Evolutionary conservation across 2,797 vertebrate genomes (phyloP).

Genomic region (Acestrorhynchus altus): DNA sequence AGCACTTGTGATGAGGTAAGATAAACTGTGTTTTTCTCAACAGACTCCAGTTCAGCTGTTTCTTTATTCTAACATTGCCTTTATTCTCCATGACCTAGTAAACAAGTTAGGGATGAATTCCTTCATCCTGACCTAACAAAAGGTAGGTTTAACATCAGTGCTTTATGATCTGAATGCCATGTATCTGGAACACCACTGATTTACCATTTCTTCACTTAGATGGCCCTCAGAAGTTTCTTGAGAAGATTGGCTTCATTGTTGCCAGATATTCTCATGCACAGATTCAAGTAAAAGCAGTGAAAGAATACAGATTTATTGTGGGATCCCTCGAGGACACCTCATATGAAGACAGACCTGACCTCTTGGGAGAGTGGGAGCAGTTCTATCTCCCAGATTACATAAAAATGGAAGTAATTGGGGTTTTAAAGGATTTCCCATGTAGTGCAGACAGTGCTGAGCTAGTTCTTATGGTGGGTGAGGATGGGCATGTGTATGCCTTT

Average conservation of each 20-base stretch:
- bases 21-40: no score
- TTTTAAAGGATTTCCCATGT: not conserved
- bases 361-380: conserved; percentile 19
- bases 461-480: conserved; percentile 28
- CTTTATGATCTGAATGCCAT: no score
- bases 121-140: no score
- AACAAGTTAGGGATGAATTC: no score
- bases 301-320: not conserved
- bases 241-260: not conserved
- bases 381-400: conserved; percentile 23
- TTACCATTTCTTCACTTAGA: not conserved
- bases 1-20: no score
- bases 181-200: no score
- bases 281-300: not conserved
- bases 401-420: conserved; percentile 16
- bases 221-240: not conserved
- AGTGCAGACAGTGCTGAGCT: not conserved
- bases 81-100: no score
- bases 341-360: not conserved
- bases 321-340: not conserved
- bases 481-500: not conserved
- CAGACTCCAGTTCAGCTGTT: no score
- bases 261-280: not conserved
- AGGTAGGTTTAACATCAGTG: no score
- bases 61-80: no score